Conservation (phyloP, 2,113 vertebrate species). For the Piliocolobus tephrosceles region DNA sequence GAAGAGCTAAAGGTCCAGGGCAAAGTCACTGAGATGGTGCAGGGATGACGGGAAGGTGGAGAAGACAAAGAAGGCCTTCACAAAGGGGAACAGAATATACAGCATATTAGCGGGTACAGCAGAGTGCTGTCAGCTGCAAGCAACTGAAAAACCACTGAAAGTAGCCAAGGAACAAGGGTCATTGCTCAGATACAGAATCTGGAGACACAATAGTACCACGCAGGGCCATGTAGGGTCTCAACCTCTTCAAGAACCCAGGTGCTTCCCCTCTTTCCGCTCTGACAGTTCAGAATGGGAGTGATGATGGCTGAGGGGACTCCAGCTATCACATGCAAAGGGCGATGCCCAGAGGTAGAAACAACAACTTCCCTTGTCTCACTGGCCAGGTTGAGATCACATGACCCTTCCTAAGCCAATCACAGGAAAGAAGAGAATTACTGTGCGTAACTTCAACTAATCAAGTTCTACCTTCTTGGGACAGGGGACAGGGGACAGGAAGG, state of each 20-base stretch:
- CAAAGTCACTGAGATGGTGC: neutral
- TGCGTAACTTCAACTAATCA: neutral
- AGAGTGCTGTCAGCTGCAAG: neutral
- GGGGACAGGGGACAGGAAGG: neutral
- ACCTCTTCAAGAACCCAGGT: neutral
- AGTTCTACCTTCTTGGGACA: neutral
- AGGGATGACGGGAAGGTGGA: neutral
- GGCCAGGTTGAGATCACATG: neutral
- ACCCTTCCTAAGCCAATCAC: neutral
- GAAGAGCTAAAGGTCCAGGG: neutral
- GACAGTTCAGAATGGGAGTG: neutral
- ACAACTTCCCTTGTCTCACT: neutral
- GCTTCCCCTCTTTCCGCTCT: neutral
- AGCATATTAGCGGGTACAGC: neutral
- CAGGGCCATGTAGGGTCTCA: neutral
- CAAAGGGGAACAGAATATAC: neutral
- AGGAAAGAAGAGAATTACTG: neutral
- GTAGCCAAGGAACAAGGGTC: neutral
- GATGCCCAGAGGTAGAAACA: neutral
- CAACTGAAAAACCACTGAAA: neutral
- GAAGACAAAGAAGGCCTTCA: neutral
- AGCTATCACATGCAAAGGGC: neutral
- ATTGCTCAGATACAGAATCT: neutral
- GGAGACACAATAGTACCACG: accelerated
- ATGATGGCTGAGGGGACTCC: too few species aligned